Percentiles rank a stretch among this genome's conserved stretches.
Conservation (phyloP, 2,888 invertebrate species). For the Malachius bipustulatus region DNA sequence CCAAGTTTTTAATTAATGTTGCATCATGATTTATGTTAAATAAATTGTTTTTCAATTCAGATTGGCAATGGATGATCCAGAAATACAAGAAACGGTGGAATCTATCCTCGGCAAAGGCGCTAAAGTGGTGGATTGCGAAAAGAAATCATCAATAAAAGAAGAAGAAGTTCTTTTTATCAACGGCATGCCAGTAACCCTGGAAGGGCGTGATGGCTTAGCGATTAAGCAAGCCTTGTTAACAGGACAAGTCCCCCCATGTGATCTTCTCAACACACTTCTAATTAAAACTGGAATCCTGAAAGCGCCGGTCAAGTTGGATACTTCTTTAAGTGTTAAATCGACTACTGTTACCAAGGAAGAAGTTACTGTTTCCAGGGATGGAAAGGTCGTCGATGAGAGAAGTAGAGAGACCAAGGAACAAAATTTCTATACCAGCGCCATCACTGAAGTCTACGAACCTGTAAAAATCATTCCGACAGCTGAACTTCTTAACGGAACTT, state of each 20-base stretch:
- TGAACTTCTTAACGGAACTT: conserved; percentile 28
- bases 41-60: no score
- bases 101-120: conserved; percentile 59
- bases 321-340: conserved; percentile 57
- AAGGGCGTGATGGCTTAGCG: conserved; percentile 54
- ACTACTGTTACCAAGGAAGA: conserved; percentile 59
- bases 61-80: conserved; percentile 64
- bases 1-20: no score
- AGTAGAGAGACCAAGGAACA: conserved; percentile 59
- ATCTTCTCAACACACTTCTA: conserved; percentile 55
- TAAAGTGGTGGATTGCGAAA: conserved; percentile 60
- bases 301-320: conserved; percentile 58
- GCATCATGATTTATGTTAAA: no score
- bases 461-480: conserved; percentile 34
- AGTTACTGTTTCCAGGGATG: conserved; percentile 54
- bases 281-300: conserved; percentile 52
- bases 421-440: conserved; percentile 54
- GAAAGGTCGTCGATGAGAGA: conserved; percentile 56
- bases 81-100: conserved; percentile 63
- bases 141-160: conserved; percentile 56
- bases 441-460: conserved; percentile 57
- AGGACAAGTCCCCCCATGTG: conserved; percentile 59
- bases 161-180: conserved; percentile 61
- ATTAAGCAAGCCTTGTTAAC: conserved; percentile 56
- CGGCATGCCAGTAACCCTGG: conserved; percentile 54